Evolutionary conservation across 2,797 vertebrate species (phyloP), one percentile per base, ranked within the genome.

Genomic region (Peromyscus eremicus): DNA sequence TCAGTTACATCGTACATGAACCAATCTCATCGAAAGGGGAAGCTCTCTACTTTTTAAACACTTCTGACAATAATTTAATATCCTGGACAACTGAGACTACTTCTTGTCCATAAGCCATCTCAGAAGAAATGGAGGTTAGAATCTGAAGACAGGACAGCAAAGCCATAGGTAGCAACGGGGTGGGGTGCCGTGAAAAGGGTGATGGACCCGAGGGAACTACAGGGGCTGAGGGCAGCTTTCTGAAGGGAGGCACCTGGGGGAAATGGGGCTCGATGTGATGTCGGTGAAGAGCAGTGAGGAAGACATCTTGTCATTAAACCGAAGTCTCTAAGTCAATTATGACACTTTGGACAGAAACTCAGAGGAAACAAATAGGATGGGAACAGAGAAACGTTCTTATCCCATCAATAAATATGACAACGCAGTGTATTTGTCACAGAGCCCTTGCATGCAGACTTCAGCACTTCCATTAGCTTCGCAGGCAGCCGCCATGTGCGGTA

Each of bases 181-280:
- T 6, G 43, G 0, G 43, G 21, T 5, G 1, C 5, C 3, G 2
- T 3, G 32, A 27, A 0, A 12, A 6, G 16, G 5, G 19, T 46
- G 21, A 16, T 0, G 14, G 5, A 62, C 11, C 57, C 2, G 11
- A 0, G n/a, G 55, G 34, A 66, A 2, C 55, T 2, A 0, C 14
- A 5, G 17, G 27, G 68, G 3, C 37, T 9, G 2, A 64, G 62
- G 14, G n/a, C 0, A 21, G 62, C 25, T 5, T 25, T 71, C 70
- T 37, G 16, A 2, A 62, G 0, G 27, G 57, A n/a, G 0, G 8
- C 7, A 7, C 12, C 66, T 19, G 2, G 23, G 9, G 3, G 9
- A 57, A 14, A 8, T 2, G 0, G 16, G 40, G 23, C 37, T 55
- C 21, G 0, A 12, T 1, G 1, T 16, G 34, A 2, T 0, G 6